These are phyloP conservation scores for Onychorhynchus coronatus DNA, from an alignment of 2,113 vertebrate genomes.

Conservation along the genomic window DNA sequence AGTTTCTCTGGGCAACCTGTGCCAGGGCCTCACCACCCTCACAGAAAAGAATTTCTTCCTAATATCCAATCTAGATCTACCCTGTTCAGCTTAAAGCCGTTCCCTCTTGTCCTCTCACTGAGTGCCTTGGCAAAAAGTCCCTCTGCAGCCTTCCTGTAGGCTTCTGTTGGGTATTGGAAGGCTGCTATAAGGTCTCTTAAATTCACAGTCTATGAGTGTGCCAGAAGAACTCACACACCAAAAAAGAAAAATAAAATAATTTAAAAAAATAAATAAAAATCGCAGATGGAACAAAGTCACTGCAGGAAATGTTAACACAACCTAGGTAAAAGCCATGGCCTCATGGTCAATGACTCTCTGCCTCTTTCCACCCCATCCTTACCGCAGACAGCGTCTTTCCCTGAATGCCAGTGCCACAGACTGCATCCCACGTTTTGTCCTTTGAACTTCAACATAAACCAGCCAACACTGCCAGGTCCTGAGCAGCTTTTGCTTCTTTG, in stretches of 20 bases:
- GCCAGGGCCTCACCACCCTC: background rate
- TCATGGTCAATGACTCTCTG: background rate
- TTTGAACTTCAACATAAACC: conserved; percentile 74
- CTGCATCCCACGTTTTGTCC: conserved; percentile 75
- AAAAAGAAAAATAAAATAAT: background rate
- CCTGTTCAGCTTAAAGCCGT: background rate
- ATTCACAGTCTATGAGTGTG: background rate
- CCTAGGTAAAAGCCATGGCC: background rate
- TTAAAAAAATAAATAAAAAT: background rate
- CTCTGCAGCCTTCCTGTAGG: background rate
- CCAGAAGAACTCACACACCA: background rate
- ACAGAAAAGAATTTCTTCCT: background rate
- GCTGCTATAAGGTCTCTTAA: background rate
- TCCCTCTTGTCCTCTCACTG: background rate
- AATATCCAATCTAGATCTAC: background rate
- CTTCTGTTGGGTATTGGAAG: background rate
- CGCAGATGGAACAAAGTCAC: background rate
- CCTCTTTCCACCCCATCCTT: background rate
- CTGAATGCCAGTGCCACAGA: conserved; percentile 71
- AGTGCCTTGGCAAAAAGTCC: background rate
- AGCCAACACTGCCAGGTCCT: conserved; percentile 80
- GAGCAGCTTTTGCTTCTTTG: conserved; percentile 45
- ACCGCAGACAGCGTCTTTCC: conserved; percentile 71
- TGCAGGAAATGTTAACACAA: background rate
- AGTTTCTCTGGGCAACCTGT: background rate